A percentile compares a stretch with the other conserved stretches of the same genome.
These are phyloP conservation scores for Cryptus viduatorius DNA, from an alignment of 2,888 invertebrate species.

Conservation along the genomic window DNA sequence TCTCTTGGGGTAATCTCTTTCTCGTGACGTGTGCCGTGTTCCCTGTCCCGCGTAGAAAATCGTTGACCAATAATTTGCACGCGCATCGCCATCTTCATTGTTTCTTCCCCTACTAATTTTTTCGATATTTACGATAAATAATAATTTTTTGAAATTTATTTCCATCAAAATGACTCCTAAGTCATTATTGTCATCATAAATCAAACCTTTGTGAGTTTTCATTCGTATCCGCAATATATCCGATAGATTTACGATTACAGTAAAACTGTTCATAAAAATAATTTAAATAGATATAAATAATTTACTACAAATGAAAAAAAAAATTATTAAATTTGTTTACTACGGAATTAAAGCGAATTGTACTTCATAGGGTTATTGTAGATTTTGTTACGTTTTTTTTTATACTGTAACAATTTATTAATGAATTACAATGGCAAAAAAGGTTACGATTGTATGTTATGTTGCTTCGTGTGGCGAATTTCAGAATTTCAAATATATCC, in stretches of 20 bases:
- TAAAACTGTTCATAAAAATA: too few species aligned
- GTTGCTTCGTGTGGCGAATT: conserved; percentile 29
- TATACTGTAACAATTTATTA: too few species aligned
- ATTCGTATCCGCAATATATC: background rate
- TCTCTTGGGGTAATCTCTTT: conserved; percentile 59
- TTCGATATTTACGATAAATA: background rate
- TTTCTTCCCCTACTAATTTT: background rate
- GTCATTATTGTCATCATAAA: conserved; percentile 19
- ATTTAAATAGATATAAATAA: too few species aligned
- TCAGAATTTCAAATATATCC: conserved; percentile 23
- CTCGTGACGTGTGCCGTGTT: conserved; percentile 49
- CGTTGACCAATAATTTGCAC: conserved; percentile 29
- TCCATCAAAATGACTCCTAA: background rate
- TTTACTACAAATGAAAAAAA: too few species aligned
- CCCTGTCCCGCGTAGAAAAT: conserved; percentile 27
- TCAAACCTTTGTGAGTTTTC: too few species aligned
- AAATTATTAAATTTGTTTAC: too few species aligned
- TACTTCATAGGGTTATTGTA: too few species aligned
- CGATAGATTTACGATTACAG: background rate
- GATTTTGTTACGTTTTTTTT: too few species aligned
- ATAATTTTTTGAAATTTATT: background rate
- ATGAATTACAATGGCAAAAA: background rate
- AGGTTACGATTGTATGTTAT: conserved; percentile 24
- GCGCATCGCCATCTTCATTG: background rate
- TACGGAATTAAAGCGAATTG: too few species aligned